Conservation (phyloP, 53 echinoderm and acorn worm species). For the Echinarachnius parma region DNA sequence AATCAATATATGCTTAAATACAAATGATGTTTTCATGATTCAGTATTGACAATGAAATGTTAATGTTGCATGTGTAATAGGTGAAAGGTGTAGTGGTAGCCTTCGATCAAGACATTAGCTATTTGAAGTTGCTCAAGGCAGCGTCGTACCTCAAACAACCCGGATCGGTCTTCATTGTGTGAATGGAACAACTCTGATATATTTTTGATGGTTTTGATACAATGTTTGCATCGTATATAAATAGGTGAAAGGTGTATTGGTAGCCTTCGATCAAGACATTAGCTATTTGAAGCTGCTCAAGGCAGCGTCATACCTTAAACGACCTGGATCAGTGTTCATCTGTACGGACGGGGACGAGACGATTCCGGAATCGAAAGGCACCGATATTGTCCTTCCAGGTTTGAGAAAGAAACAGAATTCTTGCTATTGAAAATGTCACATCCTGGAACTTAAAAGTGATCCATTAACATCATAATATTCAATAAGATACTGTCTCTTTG, state of each 20-base stretch:
- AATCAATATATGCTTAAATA: too few relatives aligned
- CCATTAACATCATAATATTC: neutral
- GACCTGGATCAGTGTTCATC: conserved; percentile 59
- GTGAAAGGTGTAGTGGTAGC: conserved; percentile 82
- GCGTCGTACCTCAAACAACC: conserved; percentile 73
- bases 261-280: too few relatives aligned
- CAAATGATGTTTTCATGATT: too few relatives aligned
- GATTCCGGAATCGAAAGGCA: conserved; percentile 23
- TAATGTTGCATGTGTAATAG: conserved; percentile 16
- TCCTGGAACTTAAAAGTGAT: too few relatives aligned
- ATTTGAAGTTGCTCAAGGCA: conserved; percentile 64
- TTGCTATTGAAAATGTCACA: too few relatives aligned
- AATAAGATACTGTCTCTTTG: neutral
- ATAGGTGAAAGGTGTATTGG: too few relatives aligned
- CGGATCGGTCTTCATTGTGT: too few relatives aligned
- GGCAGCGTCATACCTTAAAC: too few relatives aligned
- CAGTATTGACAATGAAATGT: neutral
- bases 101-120: conserved; percentile 71
- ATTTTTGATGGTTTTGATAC: too few relatives aligned
- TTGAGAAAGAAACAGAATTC: neutral
- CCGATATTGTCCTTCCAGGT: conserved; percentile 50
- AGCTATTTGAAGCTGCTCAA: too few relatives aligned
- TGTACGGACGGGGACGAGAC: conserved; percentile 74
- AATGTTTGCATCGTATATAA: too few relatives aligned
- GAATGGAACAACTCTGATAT: too few relatives aligned